Evolutionary conservation across 2,113 vertebrate genomes (phyloP).

Genomic region (Myxocyprinus asiaticus): DNA sequence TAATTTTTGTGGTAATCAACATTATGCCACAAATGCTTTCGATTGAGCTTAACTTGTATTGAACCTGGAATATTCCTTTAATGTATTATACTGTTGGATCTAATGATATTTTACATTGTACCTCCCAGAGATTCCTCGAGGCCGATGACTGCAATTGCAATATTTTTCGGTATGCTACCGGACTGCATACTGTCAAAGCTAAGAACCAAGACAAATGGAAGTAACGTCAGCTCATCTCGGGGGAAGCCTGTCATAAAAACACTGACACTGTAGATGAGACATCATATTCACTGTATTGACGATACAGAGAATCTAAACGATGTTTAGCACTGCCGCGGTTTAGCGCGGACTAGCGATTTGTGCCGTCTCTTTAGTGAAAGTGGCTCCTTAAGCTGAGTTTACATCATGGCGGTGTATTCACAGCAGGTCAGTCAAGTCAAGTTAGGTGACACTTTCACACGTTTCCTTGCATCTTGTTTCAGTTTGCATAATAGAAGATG

Average conservation of each 20-base stretch:
- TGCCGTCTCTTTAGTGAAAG: slow-evolving; percentile 25
- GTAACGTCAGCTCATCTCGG: neutral
- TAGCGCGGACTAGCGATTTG: neutral
- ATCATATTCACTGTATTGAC: slow-evolving; percentile 16
- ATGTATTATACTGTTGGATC: slow-evolving; percentile 1
- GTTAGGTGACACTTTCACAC: neutral
- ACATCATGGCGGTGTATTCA: neutral
- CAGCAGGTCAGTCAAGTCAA: neutral
- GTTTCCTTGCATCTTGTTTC: slow-evolving; percentile 21
- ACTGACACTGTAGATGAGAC: slow-evolving; percentile 40
- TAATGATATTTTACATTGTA: neutral
- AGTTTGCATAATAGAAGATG: slow-evolving; percentile 24
- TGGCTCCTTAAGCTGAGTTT: slow-evolving; percentile 21
- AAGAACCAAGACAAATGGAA: neutral
- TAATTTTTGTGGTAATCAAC: too few species aligned
- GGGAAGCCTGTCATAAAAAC: slow-evolving; percentile 21
- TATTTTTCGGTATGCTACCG: neutral
- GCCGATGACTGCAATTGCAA: neutral
- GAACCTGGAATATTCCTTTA: too few species aligned
- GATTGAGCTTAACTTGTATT: too few species aligned
- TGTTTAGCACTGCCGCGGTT: neutral
- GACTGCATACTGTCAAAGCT: neutral
- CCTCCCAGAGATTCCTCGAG: slow-evolving; percentile 17
- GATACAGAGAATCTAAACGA: neutral
- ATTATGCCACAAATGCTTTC: too few species aligned